These are phyloP conservation scores for Oligia latruncula DNA, from an alignment of 2,888 invertebrate genomes.

Conservation along the genomic window DNA sequence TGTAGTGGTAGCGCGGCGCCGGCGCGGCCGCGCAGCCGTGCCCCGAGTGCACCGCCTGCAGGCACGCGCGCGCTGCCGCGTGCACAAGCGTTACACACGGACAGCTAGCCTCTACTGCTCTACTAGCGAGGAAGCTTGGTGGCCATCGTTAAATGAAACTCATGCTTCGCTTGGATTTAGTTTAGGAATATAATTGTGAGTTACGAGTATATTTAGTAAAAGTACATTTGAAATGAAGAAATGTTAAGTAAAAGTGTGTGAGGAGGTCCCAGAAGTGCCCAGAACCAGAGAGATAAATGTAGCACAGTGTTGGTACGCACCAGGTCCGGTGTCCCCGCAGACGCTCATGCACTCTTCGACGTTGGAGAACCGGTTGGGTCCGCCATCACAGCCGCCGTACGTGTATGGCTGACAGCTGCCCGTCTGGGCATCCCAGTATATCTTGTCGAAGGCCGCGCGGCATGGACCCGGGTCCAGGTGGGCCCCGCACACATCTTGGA, in stretches of 20 bases:
- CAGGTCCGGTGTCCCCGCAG: slow-evolving; percentile 87
- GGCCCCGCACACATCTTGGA: slow-evolving; percentile 93
- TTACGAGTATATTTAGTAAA: slow-evolving; percentile 20
- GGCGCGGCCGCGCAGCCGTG: slow-evolving; percentile 69
- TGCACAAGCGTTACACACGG: slow-evolving; percentile 47
- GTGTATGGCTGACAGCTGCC: slow-evolving; percentile 92
- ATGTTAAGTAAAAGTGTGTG: neutral
- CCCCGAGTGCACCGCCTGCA: slow-evolving; percentile 76
- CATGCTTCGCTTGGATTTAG: slow-evolving; percentile 45
- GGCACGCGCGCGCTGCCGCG: slow-evolving; percentile 80
- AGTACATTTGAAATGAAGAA: slow-evolving; percentile 30
- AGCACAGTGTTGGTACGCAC: slow-evolving; percentile 64
- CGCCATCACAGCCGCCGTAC: slow-evolving; percentile 96
- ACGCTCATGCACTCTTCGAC: slow-evolving; percentile 93
- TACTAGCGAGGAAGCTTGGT: slow-evolving; percentile 48
- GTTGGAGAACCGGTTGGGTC: slow-evolving; percentile 95
- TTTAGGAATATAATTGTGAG: slow-evolving; percentile 26
- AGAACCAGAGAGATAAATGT: slow-evolving; percentile 17
- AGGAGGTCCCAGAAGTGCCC: slow-evolving; percentile 11
- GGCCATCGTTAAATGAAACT: slow-evolving; percentile 20
- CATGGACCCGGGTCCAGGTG: slow-evolving; percentile 93
- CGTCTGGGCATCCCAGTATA: slow-evolving; percentile 91
- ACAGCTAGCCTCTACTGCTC: slow-evolving; percentile 41
- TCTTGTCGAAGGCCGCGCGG: slow-evolving; percentile 91
- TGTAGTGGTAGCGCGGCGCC: slow-evolving; percentile 93